Base-by-base conservation (phyloP, 2,888 invertebrate genomes). In the Cheilosia vulpina region DNA sequence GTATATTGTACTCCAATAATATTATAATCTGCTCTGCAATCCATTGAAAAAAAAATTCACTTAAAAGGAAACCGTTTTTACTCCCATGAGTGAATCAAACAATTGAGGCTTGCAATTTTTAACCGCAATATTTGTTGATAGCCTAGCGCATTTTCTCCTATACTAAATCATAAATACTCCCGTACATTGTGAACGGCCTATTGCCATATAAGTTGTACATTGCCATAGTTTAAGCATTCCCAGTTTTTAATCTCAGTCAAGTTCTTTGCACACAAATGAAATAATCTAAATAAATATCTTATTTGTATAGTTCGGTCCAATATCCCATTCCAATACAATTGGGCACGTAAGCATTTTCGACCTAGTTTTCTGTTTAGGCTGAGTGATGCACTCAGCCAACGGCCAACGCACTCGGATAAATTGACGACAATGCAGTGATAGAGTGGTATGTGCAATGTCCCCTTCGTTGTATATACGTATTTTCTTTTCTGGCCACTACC, bases 251-350 rank as follows among this genome's bases (percentile, higher is more conserved):
- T 45, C 45, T 0, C 19, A 58, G n/a, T 38, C 41, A 58, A 58
- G 19, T 38, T 13, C 34, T 19, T 19, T 15, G 58, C 9, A 43
- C 43, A 43, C 21, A 60, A 7, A 60, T 27, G 4, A 3, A n/a
- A 43, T 43, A 60, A 43, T 24, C 27, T 27, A n/a, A 27, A 62
- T 45, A 45, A 45, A 62, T 62, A 62, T 31, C 45, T 17, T 17
- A n/a, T 31, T 45, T 62, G 38, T 2, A 38, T 4, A 13, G 38
- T 38, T 38, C 38, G 4, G 11, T 13, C 24, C 9, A 27, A 27
- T 62, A 27, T 27, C 11, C 17, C 17, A 62, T 62, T 45, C 24
- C 9, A 62, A 27, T 62, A 17, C 62, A 62, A 45, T 62, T 27
- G 24, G 24, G 4, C 15, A 15, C 9, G 27, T 19, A 50, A 34